Conservation (phyloP, 2,797 vertebrate species). For the Sebastes taczanowskii region DNA sequence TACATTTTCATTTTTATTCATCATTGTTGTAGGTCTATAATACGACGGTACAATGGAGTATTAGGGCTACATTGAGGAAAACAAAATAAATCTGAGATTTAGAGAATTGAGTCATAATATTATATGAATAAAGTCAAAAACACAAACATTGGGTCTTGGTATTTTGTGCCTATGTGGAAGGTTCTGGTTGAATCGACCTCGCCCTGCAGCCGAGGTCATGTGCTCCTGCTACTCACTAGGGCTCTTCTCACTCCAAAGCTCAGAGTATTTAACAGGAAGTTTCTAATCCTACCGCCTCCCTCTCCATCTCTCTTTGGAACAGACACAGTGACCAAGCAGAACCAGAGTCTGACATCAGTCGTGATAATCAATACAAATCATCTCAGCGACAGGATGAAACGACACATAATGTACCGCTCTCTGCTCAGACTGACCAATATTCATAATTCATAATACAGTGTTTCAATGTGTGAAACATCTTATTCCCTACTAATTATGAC, state of each 20-base stretch:
- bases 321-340: background rate
- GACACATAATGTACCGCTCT: background rate
- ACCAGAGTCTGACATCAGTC: background rate
- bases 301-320: conserved; percentile 8
- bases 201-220: conserved; percentile 17
- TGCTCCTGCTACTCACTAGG: conserved; percentile 1
- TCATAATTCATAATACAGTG: background rate
- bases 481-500: background rate
- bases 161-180: background rate
- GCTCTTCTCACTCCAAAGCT: conserved; percentile 27
- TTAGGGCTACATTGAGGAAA: too few species aligned
- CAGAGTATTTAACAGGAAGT: conserved; percentile 21
- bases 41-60: too few species aligned
- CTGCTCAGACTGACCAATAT: background rate
- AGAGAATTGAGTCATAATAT: too few species aligned
- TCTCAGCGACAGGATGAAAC: background rate
- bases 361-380: conserved; percentile 3
- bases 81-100: too few species aligned
- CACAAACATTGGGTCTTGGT: background rate
- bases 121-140: too few species aligned
- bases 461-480: background rate
- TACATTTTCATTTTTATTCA: too few species aligned
- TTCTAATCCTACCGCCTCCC: conserved; percentile 5
- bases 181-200: background rate
- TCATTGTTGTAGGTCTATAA: too few species aligned